Conservation (phyloP, 2,888 invertebrate genomes). For the Ophioninae sp. region DNA sequence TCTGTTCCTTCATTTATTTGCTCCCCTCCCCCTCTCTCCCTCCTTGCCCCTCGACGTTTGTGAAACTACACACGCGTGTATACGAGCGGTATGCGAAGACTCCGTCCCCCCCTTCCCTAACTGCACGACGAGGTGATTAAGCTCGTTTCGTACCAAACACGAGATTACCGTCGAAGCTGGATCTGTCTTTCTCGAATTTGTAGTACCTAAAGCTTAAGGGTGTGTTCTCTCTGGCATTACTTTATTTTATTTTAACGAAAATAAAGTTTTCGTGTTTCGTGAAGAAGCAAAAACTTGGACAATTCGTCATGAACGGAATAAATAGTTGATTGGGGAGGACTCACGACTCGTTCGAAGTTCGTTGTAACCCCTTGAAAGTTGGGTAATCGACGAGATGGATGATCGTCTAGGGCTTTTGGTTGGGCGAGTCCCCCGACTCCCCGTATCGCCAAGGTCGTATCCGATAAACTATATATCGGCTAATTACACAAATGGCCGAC, state of each 20-base stretch:
- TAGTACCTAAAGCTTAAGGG: conserved; percentile 32
- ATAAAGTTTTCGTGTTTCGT: not conserved
- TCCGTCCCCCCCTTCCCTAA: conserved; percentile 42
- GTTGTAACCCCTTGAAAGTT: conserved; percentile 12
- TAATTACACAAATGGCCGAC: conserved; percentile 63
- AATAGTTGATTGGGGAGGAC: not conserved
- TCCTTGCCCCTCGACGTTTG: not conserved
- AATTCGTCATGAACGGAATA: not conserved
- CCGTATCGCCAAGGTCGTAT: conserved; percentile 23
- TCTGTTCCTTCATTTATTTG: conserved; percentile 41
- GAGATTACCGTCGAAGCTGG: conserved; percentile 52
- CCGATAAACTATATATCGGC: conserved; percentile 52
- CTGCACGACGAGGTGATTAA: conserved; percentile 60
- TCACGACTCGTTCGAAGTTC: conserved; percentile 20
- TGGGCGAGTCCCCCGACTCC: conserved; percentile 35
- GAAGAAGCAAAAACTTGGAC: not conserved
- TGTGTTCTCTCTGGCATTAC: not conserved
- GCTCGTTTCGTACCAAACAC: conserved; percentile 61
- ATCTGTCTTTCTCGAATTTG: conserved; percentile 40
- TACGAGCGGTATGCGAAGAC: conserved; percentile 10
- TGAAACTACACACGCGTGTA: not conserved
- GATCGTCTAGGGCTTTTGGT: conserved; percentile 21
- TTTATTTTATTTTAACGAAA: not conserved
- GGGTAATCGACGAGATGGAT: conserved; percentile 18
- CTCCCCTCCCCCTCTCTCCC: conserved; percentile 8